These are phyloP conservation scores for Petrocephalus sullivani DNA, from an alignment of 2,797 vertebrate species.

Conservation along the genomic window DNA sequence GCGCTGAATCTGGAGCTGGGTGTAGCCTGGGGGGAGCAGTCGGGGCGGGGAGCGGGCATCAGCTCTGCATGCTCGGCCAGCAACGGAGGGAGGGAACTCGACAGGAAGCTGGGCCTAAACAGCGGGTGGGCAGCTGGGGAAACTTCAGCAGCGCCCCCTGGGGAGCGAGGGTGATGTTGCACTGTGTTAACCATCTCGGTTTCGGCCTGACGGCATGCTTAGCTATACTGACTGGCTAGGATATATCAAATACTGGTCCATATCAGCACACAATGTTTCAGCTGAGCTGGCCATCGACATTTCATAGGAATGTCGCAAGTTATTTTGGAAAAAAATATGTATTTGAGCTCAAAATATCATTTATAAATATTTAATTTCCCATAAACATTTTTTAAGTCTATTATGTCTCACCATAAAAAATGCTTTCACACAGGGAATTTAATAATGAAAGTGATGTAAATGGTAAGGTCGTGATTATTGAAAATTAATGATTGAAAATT, in stretches of 20 bases:
- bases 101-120: slow-evolving; percentile 19
- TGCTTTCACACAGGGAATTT: background rate
- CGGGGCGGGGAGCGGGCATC: background rate
- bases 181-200: slow-evolving; percentile 4
- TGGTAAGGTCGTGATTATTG: background rate
- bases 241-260: background rate
- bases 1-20: background rate
- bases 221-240: background rate
- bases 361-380: slow-evolving; percentile 5
- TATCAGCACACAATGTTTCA: background rate
- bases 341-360: slow-evolving; percentile 9
- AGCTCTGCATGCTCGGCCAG: background rate
- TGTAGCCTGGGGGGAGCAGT: background rate
- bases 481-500: background rate
- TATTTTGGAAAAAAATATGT: background rate
- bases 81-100: background rate
- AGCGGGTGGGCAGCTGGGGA: slow-evolving; percentile 3
- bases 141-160: background rate
- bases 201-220: background rate
- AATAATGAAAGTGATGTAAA: background rate
- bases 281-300: background rate
- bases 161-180: background rate
- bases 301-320: background rate
- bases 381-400: background rate
- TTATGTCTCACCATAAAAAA: background rate